Conservation (phyloP, 2,888 invertebrate genomes). For the Pegoplata infirma region DNA sequence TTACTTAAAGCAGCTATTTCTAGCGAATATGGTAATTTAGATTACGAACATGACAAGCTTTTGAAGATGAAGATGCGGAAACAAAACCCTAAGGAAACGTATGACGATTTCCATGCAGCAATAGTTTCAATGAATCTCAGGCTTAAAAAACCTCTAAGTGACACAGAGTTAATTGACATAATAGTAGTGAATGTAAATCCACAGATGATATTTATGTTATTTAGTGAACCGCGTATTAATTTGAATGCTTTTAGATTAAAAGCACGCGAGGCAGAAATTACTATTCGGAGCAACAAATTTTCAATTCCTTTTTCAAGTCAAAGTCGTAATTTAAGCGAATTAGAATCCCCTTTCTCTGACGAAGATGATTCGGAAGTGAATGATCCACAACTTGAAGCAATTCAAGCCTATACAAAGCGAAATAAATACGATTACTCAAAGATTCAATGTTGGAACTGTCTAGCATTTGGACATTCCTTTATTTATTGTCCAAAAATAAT, state of each 20-base stretch:
- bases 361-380: too few relatives aligned
- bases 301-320: neutral
- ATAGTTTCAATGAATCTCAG: conserved; percentile 3
- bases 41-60: too few relatives aligned
- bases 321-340: neutral
- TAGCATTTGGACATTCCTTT: neutral
- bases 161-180: neutral
- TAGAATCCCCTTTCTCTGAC: neutral
- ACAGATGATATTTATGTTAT: neutral
- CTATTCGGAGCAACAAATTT: neutral
- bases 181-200: neutral
- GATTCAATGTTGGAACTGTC: conserved; percentile 31
- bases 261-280: conserved; percentile 13
- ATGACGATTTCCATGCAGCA: neutral
- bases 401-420: neutral
- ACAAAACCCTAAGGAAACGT: neutral
- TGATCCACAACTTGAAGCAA: conserved; percentile 18
- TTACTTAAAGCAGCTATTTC: too few relatives aligned
- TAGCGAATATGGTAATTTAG: too few relatives aligned
- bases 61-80: too few relatives aligned
- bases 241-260: conserved; percentile 8
- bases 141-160: neutral
- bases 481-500: neutral
- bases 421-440: too few relatives aligned
- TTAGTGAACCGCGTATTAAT: neutral